Conservation (phyloP, 1,140 invertebrate genomes). For the Drosophila ficusphila region DNA sequence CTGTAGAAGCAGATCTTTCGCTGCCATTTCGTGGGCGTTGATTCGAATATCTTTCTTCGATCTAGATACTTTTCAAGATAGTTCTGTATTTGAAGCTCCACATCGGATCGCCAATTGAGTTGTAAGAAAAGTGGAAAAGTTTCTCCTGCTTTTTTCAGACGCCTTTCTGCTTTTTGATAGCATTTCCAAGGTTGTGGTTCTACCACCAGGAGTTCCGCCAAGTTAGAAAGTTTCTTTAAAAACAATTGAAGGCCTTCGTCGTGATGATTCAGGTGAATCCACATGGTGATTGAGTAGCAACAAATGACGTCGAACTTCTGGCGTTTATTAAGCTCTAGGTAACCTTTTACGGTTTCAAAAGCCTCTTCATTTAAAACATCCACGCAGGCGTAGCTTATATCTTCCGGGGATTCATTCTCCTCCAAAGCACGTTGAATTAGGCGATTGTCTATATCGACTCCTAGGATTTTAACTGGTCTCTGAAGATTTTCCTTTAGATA, state of each 20-base stretch:
- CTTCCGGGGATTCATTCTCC: constrained; percentile 80
- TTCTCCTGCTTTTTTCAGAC: constrained; percentile 87
- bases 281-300: constrained; percentile 94
- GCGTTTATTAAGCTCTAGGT: constrained; percentile 84
- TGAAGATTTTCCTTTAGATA: constrained; percentile 45
- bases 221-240: constrained; percentile 85
- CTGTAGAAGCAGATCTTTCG: constrained; percentile 86
- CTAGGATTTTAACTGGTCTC: constrained; percentile 86
- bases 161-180: constrained; percentile 89
- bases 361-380: constrained; percentile 87
- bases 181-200: constrained; percentile 94
- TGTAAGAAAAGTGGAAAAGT: constrained; percentile 87
- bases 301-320: constrained; percentile 89
- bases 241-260: constrained; percentile 88
- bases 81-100: constrained; percentile 87
- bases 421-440: constrained; percentile 89
- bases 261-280: constrained; percentile 93
- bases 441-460: constrained; percentile 89
- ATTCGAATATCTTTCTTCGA: constrained; percentile 86
- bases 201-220: constrained; percentile 87
- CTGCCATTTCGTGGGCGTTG: constrained; percentile 87
- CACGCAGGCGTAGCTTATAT: constrained; percentile 86
- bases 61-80: constrained; percentile 85
- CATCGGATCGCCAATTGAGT: constrained; percentile 87
- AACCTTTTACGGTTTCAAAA: constrained; percentile 81